Evolutionary conservation across 2,888 invertebrate species (phyloP).

Genomic region (Eupelmus urozonus): DNA sequence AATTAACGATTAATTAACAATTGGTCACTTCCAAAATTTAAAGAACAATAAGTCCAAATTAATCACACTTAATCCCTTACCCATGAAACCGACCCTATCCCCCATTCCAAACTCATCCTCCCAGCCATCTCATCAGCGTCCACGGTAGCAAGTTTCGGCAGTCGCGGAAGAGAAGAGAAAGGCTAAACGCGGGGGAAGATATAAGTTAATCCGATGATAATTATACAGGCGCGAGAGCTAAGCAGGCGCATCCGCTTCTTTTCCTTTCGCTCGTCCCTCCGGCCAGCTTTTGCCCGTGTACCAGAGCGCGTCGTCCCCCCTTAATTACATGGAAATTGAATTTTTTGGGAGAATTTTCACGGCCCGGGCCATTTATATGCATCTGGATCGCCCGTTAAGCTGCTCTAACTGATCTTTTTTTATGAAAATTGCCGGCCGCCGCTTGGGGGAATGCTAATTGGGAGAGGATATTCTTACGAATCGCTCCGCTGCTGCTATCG

Average conservation of each 20-base stretch:
- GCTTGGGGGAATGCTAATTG: neutral
- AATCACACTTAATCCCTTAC: too few species aligned
- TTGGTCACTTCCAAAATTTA: too few species aligned
- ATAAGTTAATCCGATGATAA: neutral
- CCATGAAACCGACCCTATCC: too few species aligned
- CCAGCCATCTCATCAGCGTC: too few species aligned
- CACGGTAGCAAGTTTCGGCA: too few species aligned
- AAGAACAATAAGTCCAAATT: too few species aligned
- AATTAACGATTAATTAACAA: too few species aligned
- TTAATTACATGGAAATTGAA: conserved; percentile 11
- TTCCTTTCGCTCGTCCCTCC: conserved; percentile 1
- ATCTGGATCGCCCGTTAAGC: neutral
- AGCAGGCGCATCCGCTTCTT: conserved; percentile 2
- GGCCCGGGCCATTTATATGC: conserved; percentile 1
- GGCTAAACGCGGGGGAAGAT: neutral
- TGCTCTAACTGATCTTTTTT: neutral
- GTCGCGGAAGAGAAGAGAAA: neutral
- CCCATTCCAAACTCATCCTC: too few species aligned
- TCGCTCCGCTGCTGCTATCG: too few species aligned
- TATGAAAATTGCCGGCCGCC: neutral
- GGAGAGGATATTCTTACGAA: neutral
- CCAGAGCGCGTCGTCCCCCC: neutral
- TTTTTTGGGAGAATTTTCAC: conserved; percentile 2
- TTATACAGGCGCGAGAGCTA: neutral
- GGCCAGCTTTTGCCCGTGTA: neutral